These are phyloP conservation scores for Laticauda colubrina DNA, from an alignment of 2,113 vertebrate genomes.

Conservation along the genomic window DNA sequence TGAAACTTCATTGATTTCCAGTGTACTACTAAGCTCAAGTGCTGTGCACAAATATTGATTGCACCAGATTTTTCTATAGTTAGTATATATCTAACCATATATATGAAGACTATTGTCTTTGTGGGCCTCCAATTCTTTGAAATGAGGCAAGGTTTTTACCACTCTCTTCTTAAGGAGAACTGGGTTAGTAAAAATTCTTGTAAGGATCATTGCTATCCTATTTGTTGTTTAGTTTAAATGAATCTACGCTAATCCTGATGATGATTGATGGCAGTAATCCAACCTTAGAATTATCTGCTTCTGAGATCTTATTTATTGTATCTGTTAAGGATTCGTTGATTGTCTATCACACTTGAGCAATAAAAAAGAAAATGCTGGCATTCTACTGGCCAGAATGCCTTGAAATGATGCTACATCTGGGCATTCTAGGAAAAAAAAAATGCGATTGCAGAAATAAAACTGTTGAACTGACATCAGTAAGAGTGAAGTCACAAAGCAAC, in stretches of 20 bases:
- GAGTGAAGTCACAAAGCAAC: background rate
- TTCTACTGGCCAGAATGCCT: background rate
- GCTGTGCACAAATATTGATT: background rate
- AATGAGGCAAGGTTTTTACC: background rate
- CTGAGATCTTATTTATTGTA: background rate
- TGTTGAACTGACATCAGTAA: background rate
- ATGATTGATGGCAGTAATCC: background rate
- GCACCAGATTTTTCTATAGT: background rate
- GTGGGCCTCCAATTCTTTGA: background rate
- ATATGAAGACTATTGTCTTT: background rate
- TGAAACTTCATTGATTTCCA: background rate
- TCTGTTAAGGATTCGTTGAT: background rate
- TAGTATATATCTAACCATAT: background rate
- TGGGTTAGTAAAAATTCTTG: background rate
- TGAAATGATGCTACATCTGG: background rate
- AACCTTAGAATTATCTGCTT: background rate
- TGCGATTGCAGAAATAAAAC: background rate
- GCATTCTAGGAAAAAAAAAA: background rate
- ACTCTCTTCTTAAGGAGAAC: background rate
- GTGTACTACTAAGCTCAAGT: background rate
- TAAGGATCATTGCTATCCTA: background rate
- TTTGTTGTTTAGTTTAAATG: background rate
- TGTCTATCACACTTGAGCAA: background rate
- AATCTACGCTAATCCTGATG: background rate
- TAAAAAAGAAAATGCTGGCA: background rate